Base-by-base conservation (phyloP, 2,113 vertebrate genomes). In the Proterorhinus semilunaris region DNA sequence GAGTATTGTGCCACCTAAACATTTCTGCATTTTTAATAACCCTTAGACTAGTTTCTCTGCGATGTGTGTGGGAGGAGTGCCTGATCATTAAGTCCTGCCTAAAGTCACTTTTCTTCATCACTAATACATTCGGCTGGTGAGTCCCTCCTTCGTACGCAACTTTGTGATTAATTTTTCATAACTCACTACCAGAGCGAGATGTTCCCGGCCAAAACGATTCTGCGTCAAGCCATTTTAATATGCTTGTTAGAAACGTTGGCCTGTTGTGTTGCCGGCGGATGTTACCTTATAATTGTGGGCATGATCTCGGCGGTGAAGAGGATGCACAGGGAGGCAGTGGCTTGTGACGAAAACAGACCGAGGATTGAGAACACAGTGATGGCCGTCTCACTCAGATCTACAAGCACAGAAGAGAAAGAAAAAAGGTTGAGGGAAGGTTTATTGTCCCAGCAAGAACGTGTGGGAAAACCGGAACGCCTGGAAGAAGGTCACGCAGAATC, bases 241-340 rank as follows among this genome's bases (percentile, higher is more conserved):
- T 43, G 12, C 12, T 42, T 0, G 15, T 42, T 44, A 1, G 57
- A 15, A 12, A 59, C 2, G 36, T 42, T 13, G 0, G 13, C 27
- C 12, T 36, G 6, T 1, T 4, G 51, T 57, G 54, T 7, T 36
- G 55, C 11, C 6, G 55, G 5, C 5, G 7, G 62, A 11, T 16
- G 65, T 81, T 81, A 96, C 95, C 95, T 94, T 88, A 96, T 93
- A 63, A 95, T 75, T 57, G 95, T 96, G 54, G 95, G 95, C 87
- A 96, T 95, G 82, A 96, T 80, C 86, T 96, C 95, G 1, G 94
- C 91, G 15, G 94, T 94, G 71, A 96, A 95, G 73, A 96, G 90
- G 76, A 95, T 89, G 72, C 92, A 95, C 66, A 96, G 93, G 13
- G 92, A 93, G 11, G 93, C 92, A 0, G 94, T 93, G 12, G 94